Conservation (phyloP, 2,797 vertebrate species). For the Sciurus carolinensis region DNA sequence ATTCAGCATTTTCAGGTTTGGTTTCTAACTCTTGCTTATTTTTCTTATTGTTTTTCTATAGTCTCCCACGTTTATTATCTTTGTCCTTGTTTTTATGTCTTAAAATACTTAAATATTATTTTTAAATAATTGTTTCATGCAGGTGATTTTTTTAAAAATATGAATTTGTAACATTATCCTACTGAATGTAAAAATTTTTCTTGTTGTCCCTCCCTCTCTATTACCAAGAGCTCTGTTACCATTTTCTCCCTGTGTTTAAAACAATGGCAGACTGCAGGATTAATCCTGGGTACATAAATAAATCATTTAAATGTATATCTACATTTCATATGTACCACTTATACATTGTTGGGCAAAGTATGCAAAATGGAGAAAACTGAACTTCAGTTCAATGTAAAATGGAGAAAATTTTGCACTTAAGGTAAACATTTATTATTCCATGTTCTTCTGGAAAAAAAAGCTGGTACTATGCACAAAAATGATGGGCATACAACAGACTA, state of each 20-base stretch:
- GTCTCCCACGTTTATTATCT: not conserved
- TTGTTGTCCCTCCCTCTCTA: not conserved
- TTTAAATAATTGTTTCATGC: not conserved
- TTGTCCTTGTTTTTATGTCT: not conserved
- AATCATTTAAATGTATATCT: not conserved
- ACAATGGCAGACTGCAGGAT: not conserved
- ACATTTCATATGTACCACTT: not conserved
- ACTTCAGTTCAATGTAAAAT: not conserved
- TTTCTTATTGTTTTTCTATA: not conserved
- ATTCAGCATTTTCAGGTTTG: not conserved
- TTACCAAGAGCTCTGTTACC: not conserved
- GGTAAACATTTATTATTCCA: not conserved
- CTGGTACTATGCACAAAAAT: not conserved
- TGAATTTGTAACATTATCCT: not conserved
- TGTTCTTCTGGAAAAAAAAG: not conserved
- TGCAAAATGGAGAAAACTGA: not conserved
- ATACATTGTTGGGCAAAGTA: not conserved
- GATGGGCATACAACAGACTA: not conserved
- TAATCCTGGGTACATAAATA: not conserved
- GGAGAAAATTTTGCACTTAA: not conserved
- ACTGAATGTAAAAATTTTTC: not conserved
- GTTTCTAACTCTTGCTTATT: not conserved
- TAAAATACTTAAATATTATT: not conserved
- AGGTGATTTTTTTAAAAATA: not conserved
- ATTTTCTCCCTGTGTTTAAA: not conserved